Percentiles rank a stretch among this genome's conserved stretches.
Evolutionary conservation across 2,888 invertebrate species (phyloP).

Genomic region (Melitaea athalia): DNA sequence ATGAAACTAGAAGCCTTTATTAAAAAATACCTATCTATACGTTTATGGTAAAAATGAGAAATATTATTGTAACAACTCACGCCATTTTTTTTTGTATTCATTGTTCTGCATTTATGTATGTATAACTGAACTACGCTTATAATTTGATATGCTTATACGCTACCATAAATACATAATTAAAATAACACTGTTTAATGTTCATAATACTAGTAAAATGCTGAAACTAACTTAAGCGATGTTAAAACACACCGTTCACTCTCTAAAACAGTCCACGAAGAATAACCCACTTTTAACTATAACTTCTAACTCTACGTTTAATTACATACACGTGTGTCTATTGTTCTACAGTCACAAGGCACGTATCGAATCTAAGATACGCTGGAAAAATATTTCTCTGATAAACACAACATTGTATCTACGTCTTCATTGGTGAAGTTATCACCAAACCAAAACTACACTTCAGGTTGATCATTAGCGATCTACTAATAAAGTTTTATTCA

Average conservation of each 20-base stretch:
- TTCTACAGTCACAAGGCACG: conserved; percentile 71
- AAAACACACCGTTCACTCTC: conserved; percentile 48
- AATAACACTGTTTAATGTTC: conserved; percentile 51
- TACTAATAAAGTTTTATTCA: conserved; percentile 48
- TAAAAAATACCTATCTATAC: conserved; percentile 16
- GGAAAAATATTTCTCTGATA: conserved; percentile 74
- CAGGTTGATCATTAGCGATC: conserved; percentile 69
- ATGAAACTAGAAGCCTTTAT: conserved; percentile 8
- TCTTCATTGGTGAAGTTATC: conserved; percentile 13
- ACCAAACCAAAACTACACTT: conserved; percentile 45
- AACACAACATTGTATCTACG: conserved; percentile 51
- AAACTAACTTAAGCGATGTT: conserved; percentile 64
- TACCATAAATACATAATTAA: conserved; percentile 47
- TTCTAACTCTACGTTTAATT: conserved; percentile 45
- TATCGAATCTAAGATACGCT: conserved; percentile 73
- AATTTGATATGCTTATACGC: conserved; percentile 59
- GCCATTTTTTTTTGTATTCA: background rate
- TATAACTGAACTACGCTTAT: conserved; percentile 17
- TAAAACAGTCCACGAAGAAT: conserved; percentile 25
- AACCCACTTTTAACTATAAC: conserved; percentile 44
- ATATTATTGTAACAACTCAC: conserved; percentile 2
- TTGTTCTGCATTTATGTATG: background rate
- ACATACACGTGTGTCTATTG: conserved; percentile 42
- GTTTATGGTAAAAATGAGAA: background rate
- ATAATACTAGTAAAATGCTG: conserved; percentile 71